These are phyloP conservation scores for Bicyclus anynana DNA, from an alignment of 1,140 invertebrate genomes.

Conservation along the genomic window DNA sequence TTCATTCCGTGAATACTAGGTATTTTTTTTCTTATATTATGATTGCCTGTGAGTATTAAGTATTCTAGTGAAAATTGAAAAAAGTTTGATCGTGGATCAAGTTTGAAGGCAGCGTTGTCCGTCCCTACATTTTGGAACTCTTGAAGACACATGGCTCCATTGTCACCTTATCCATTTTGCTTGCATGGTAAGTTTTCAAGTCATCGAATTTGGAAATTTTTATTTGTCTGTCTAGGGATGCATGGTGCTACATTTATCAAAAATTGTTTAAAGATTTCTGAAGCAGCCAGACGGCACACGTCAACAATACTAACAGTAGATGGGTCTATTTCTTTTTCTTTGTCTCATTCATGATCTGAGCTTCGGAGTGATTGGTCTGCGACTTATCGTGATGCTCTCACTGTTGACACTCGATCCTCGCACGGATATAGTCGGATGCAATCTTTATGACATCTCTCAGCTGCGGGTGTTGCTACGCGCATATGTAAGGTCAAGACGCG, in stretches of 20 bases:
- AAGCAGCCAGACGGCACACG: not conserved
- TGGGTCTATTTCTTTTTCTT: not conserved
- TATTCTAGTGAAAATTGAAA: not conserved
- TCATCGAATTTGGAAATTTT: not conserved
- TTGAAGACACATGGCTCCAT: not conserved
- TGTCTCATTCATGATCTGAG: not conserved
- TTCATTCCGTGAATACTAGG: no score
- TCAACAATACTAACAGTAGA: not conserved
- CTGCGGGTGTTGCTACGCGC: no score
- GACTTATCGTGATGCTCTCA: slow-evolving; percentile 19
- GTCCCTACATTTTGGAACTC: not conserved
- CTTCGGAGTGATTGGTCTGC: slow-evolving; percentile 17
- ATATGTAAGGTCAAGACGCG: no score
- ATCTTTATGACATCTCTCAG: no score
- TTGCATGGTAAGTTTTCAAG: slow-evolving; percentile 1
- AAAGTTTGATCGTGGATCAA: not conserved
- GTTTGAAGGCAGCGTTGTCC: not conserved
- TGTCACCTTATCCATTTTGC: not conserved
- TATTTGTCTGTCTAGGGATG: not conserved
- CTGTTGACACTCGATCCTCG: not conserved
- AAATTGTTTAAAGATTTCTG: not conserved
- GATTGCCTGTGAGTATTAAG: not conserved
- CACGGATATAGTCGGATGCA: not conserved
- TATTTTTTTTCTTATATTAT: not conserved
- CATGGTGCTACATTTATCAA: not conserved